A percentile compares a stretch with the other conserved stretches of the same genome.
Evolutionary conservation across 2,797 vertebrate genomes (phyloP).

Genomic region (Enteromius argenteus): DNA sequence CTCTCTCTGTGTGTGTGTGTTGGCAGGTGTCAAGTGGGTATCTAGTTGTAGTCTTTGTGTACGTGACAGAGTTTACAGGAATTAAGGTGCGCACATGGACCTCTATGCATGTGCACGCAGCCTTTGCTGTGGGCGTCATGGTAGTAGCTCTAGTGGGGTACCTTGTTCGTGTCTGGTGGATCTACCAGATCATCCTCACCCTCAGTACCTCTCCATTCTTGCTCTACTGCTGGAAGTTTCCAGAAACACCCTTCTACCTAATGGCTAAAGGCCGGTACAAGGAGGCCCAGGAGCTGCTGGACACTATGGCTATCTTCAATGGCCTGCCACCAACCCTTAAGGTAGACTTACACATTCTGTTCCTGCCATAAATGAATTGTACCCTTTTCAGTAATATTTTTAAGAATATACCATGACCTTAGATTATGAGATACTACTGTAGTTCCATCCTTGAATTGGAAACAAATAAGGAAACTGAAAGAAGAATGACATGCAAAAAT

Average conservation of each 20-base stretch:
- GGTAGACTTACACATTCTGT: constrained; percentile 55
- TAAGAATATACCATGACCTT: neutral
- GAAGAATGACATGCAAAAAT: neutral
- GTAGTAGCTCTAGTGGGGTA: constrained; percentile 90
- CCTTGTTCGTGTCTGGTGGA: constrained; percentile 89
- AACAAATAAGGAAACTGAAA: neutral
- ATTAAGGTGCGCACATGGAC: constrained; percentile 91
- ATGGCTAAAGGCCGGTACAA: constrained; percentile 83
- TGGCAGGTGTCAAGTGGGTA: constrained; percentile 90
- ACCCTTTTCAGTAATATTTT: neutral
- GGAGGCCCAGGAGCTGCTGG: constrained; percentile 85
- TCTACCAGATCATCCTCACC: constrained; percentile 92
- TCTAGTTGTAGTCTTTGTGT: constrained; percentile 94
- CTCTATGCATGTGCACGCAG: constrained; percentile 92
- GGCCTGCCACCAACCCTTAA: constrained; percentile 77
- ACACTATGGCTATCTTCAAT: constrained; percentile 86
- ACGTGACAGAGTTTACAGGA: constrained; percentile 92
- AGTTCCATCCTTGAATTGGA: neutral
- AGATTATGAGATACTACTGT: neutral
- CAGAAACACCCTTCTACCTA: constrained; percentile 94
- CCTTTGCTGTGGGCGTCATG: constrained; percentile 90
- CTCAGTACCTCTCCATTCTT: constrained; percentile 87
- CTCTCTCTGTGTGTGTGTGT: neutral
- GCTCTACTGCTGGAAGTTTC: constrained; percentile 92
- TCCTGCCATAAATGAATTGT: neutral